These are phyloP conservation scores for Pentalonia nigronervosa DNA, from an alignment of 1,140 invertebrate species.

Conservation along the genomic window DNA sequence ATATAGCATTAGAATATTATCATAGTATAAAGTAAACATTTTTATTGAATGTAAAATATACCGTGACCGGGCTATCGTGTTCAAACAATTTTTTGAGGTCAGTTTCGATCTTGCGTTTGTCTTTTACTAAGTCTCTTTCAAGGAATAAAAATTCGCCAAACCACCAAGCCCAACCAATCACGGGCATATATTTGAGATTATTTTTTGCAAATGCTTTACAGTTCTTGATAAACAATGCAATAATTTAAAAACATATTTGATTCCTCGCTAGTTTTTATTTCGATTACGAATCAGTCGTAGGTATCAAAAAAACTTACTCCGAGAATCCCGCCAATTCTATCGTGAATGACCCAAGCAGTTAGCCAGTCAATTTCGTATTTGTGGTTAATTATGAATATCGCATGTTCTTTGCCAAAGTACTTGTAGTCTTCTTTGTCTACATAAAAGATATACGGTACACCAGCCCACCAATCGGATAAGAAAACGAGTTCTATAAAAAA, in stretches of 20 bases:
- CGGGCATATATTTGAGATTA: conserved; percentile 88
- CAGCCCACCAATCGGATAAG: conserved; percentile 92
- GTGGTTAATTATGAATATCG: conserved; percentile 92
- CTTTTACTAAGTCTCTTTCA: conserved; percentile 89
- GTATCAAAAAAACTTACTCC: conserved; percentile 70
- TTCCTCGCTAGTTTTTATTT: background rate
- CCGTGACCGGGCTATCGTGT: conserved; percentile 89
- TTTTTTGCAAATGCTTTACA: conserved; percentile 96
- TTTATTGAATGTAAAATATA: conserved; percentile 62
- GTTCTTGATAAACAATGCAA: conserved; percentile 71
- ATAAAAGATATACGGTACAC: conserved; percentile 76
- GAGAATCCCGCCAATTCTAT: conserved; percentile 75
- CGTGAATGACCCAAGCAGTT: conserved; percentile 85
- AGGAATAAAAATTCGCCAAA: conserved; percentile 93
- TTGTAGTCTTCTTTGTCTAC: conserved; percentile 81
- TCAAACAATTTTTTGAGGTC: conserved; percentile 84
- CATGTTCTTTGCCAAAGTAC: conserved; percentile 87
- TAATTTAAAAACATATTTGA: conserved; percentile 59
- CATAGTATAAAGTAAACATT: background rate
- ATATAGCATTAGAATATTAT: conserved; percentile 2
- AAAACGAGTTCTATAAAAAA: conserved; percentile 85
- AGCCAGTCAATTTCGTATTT: conserved; percentile 96
- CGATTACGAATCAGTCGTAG: background rate
- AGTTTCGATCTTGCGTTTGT: conserved; percentile 79
- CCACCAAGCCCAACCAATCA: conserved; percentile 94